Evolutionary conservation across 2,888 invertebrate species (phyloP).

Genomic region (Drosophila testacea): DNA sequence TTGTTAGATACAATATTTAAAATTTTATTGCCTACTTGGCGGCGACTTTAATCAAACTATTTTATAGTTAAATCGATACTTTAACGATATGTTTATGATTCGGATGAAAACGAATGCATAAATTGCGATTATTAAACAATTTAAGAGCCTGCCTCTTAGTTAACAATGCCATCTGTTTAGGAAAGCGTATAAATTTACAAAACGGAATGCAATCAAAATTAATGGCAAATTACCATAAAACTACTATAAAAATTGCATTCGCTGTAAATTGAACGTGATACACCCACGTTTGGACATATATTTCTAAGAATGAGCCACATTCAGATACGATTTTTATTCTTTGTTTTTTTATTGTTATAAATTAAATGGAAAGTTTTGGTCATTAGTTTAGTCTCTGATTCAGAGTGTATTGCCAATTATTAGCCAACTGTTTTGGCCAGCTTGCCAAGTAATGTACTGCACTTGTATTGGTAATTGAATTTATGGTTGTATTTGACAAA

Average conservation of each 20-base stretch:
- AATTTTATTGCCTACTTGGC: slow-evolving; percentile 46
- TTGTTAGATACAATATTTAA: neutral
- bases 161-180: neutral
- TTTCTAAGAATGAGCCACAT: neutral
- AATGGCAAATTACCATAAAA: slow-evolving; percentile 2
- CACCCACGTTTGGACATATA: slow-evolving; percentile 6
- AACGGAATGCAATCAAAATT: neutral
- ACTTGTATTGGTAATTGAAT: slow-evolving; percentile 24
- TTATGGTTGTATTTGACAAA: slow-evolving; percentile 1
- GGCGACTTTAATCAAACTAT: slow-evolving; percentile 7
- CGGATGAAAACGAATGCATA: neutral
- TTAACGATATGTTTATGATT: neutral
- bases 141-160: neutral
- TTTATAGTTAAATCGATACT: neutral
- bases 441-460: slow-evolving; percentile 9
- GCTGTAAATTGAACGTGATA: slow-evolving; percentile 11
- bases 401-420: slow-evolving; percentile 13
- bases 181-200: neutral
- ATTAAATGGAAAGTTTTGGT: slow-evolving; percentile 14
- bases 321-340: slow-evolving; percentile 3
- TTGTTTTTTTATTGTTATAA: neutral
- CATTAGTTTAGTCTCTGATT: slow-evolving; percentile 12
- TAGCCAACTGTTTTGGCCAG: slow-evolving; percentile 15
- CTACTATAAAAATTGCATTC: neutral
- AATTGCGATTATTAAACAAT: neutral